Evolutionary conservation across 2,888 invertebrate species (phyloP).

Genomic region (Drosophila buzzatii): DNA sequence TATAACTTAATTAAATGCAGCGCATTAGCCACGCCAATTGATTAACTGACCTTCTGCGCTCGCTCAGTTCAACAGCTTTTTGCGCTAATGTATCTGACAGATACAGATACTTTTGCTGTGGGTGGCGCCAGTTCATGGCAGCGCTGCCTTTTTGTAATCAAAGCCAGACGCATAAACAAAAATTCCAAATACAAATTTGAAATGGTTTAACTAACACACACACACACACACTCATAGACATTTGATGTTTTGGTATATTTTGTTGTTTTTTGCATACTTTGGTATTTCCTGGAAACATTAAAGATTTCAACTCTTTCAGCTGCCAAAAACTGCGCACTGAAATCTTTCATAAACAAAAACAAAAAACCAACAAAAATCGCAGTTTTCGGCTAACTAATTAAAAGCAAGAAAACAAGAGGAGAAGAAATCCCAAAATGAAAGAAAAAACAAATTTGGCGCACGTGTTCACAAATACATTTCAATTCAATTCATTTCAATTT

Average conservation of each 20-base stretch:
- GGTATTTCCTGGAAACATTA: constrained; percentile 70
- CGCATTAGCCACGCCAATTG: constrained; percentile 43
- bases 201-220: constrained; percentile 10
- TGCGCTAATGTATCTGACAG: constrained; percentile 37
- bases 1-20: constrained; percentile 54
- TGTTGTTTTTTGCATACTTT: constrained; percentile 41
- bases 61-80: constrained; percentile 50
- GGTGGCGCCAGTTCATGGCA: constrained; percentile 64
- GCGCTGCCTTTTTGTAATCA: constrained; percentile 44
- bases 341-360: constrained; percentile 71
- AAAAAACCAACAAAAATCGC: constrained; percentile 31
- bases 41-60: constrained; percentile 50
- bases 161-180: constrained; percentile 48
- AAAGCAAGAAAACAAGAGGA: constrained; percentile 7
- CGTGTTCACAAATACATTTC: constrained; percentile 31
- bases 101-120: constrained; percentile 56
- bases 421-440: constrained; percentile 7
- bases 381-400: constrained; percentile 31
- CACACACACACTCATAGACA: constrained; percentile 2
- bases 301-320: constrained; percentile 37
- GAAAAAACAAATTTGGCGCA: constrained; percentile 30
- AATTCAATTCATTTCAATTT: constrained; percentile 30
- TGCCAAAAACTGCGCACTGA: constrained; percentile 32
- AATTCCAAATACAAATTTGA: constrained; percentile 17
- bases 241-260: constrained; percentile 40